Evolutionary conservation across 2,797 vertebrate species (phyloP), one percentile per base, ranked within the genome.

Genomic region (Sebastes cheni): DNA sequence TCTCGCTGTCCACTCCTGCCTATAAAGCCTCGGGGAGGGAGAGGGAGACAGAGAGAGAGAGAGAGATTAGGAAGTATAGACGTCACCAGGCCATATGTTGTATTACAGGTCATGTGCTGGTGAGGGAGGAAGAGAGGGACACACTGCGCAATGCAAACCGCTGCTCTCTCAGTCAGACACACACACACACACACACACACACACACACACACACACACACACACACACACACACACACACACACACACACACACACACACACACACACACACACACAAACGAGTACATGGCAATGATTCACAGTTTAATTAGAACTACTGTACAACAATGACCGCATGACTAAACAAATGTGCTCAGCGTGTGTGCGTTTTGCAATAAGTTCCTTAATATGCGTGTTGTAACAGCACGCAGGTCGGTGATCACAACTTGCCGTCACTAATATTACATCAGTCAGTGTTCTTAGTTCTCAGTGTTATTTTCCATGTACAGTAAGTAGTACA

Each of bases 1-100:
- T 56, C 22, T 71, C 14, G n/a, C 59, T n/a, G 66, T 69, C 81
- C 60, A 25, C 77, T 52, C 72, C 42, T 56, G 73, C 75, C 22
- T 88, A 50, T 88, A 86, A 88, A 85, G 72, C 62, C 65, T 60
- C 23, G 0, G 56, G 20, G 73, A 22, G 78, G 22, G 67, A 23
- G 60, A 54, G 60, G 29, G n/a, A 29, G 20, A 52, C 18, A 39
- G 36, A 55, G 67, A 59, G 77, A 61, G 67, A 59, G 77, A 61
- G 77, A 56, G 75, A 75, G 82, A 77, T 82, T 83, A 89, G 76
- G 59, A 84, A 72, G 72, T 12, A 11, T 22, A 27, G 74, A 91
- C 87, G 88, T 91, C 91, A 92, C 75, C 30, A 55, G 62, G 34
- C 70, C 83, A 79, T 74, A 72, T 62, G 61, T 59, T 68, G 81